These are phyloP conservation scores for Rallus limicola DNA, from an alignment of 2,113 vertebrate species.

Conservation along the genomic window DNA sequence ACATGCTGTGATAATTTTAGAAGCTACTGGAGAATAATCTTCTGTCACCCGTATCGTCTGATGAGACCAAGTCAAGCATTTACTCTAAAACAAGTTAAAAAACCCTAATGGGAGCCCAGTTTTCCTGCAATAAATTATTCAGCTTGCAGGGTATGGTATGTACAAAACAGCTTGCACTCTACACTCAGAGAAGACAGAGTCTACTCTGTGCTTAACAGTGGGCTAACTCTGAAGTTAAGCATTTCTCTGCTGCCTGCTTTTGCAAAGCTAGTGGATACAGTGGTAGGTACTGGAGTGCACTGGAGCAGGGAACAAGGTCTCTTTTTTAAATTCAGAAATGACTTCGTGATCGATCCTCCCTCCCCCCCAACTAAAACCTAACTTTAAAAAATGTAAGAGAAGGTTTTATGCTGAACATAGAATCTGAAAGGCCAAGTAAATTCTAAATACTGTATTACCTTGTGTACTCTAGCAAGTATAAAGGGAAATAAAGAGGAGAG, in stretches of 20 bases:
- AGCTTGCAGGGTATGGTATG: not conserved
- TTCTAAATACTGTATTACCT: not conserved
- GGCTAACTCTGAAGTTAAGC: not conserved
- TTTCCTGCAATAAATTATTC: not conserved
- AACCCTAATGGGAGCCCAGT: not conserved
- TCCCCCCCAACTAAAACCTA: not conserved
- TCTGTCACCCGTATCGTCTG: not conserved
- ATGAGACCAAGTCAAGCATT: not conserved
- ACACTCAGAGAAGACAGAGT: not conserved
- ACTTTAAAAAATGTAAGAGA: not conserved
- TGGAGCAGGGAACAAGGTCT: too few species aligned
- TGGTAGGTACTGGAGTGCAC: not conserved
- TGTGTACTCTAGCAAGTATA: not conserved
- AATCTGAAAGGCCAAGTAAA: not conserved
- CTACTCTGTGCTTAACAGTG: not conserved
- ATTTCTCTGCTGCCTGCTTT: not conserved
- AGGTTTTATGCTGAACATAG: not conserved
- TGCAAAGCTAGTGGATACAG: not conserved
- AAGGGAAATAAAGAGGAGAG: not conserved
- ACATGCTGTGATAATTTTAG: not conserved
- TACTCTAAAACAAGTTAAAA: not conserved
- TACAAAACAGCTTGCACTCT: not conserved
- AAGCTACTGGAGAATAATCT: not conserved
- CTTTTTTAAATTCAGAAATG: not conserved
- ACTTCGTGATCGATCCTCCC: not conserved